Percentiles rank a stretch among this genome's conserved stretches.
These are phyloP conservation scores for Rhagologus leucostigma DNA, from an alignment of 2,113 vertebrate species.

Conservation along the genomic window DNA sequence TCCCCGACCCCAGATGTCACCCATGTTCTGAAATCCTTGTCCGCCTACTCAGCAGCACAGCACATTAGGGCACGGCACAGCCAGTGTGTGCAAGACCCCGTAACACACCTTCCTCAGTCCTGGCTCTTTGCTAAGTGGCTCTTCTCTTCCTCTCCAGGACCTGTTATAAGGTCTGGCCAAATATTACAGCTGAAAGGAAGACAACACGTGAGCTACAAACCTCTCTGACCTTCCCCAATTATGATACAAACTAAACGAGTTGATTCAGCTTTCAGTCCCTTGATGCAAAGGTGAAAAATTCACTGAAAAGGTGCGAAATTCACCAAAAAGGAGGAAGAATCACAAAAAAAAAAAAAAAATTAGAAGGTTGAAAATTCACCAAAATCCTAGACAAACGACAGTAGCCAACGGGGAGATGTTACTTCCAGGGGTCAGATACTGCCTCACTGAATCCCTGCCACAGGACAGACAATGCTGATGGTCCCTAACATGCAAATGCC, in stretches of 20 bases:
- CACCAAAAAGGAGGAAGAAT: background rate
- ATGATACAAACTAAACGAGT: fast-evolving
- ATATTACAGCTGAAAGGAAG: background rate
- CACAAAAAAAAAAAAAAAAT: background rate
- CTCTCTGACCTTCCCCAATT: background rate
- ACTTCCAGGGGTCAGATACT: background rate
- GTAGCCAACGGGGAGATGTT: background rate
- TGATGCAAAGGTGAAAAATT: background rate
- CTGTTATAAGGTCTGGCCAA: background rate
- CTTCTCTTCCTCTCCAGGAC: background rate
- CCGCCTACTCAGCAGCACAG: background rate
- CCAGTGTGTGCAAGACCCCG: background rate
- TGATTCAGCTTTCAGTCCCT: background rate
- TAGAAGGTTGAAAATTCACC: background rate
- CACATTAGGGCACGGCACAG: background rate
- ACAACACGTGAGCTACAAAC: background rate
- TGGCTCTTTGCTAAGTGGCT: background rate
- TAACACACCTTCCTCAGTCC: background rate
- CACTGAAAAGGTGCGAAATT: background rate
- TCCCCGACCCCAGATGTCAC: background rate
- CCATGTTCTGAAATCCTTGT: background rate
- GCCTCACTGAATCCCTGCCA: background rate
- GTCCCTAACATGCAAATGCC: background rate
- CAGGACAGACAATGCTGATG: background rate
- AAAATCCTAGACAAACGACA: background rate